Evolutionary conservation across 2,113 vertebrate genomes (phyloP).

Genomic region (Lophius piscatorius): DNA sequence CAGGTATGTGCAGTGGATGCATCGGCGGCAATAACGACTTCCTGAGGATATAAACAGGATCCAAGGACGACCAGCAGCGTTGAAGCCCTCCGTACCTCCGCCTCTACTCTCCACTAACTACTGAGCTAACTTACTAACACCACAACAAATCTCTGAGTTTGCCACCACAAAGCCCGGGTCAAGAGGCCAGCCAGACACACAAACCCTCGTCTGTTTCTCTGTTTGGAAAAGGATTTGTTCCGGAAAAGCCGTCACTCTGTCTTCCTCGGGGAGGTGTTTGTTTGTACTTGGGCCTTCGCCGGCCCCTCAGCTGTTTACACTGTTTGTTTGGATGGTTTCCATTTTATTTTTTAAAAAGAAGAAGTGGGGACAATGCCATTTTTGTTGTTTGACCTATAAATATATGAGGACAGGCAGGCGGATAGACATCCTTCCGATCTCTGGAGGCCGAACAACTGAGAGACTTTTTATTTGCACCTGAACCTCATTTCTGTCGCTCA

Average conservation of each 20-base stretch:
- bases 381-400: slow-evolving; percentile 61
- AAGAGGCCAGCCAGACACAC: slow-evolving; percentile 57
- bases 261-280: slow-evolving; percentile 71
- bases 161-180: slow-evolving; percentile 49
- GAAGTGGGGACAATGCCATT: slow-evolving; percentile 51
- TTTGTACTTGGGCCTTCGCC: slow-evolving; percentile 56
- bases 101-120: not conserved
- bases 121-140: slow-evolving; percentile 37
- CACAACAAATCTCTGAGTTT: slow-evolving; percentile 52
- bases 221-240: slow-evolving; percentile 69
- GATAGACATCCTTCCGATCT: slow-evolving; percentile 64
- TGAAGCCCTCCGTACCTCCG: too few relatives aligned
- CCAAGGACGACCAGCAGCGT: not conserved
- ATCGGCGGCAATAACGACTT: too few relatives aligned
- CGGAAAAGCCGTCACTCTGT: slow-evolving; percentile 51
- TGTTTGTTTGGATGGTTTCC: slow-evolving; percentile 53
- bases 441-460: slow-evolving; percentile 19
- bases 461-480: slow-evolving; percentile 24
- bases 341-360: slow-evolving; percentile 46
- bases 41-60: not conserved
- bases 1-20: too few relatives aligned
- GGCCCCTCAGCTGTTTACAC: slow-evolving; percentile 61
- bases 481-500: slow-evolving; percentile 20
- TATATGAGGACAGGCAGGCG: slow-evolving; percentile 38
- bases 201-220: slow-evolving; percentile 53